phyloP scores from a whole-genome alignment of 2,113 vertebrate genomes.

The Myiopsitta monachus region DNA sequence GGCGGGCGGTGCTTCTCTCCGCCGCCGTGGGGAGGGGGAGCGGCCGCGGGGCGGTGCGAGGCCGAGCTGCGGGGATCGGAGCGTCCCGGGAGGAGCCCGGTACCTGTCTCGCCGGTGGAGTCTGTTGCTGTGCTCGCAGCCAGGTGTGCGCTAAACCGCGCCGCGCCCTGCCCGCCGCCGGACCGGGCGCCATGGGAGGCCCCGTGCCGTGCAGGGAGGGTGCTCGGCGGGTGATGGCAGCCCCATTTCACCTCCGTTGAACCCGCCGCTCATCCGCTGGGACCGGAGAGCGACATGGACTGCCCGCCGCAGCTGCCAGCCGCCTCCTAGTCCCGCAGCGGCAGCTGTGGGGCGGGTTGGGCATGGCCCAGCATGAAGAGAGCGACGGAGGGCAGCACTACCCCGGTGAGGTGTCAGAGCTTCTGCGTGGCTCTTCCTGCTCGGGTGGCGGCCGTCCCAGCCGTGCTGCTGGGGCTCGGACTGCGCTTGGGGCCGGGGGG shows the following conservation, averaged over 20 bases:
- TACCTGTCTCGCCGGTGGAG: background rate
- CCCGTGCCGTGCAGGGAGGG: background rate
- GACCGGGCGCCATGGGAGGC: background rate
- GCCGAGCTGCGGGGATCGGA: background rate
- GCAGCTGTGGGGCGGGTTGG: background rate
- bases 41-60: background rate
- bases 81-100: background rate
- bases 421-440: background rate
- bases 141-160: background rate
- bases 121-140: background rate
- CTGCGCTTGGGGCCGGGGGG: background rate
- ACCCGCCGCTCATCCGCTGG: background rate
- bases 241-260: background rate
- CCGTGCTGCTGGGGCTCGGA: background rate
- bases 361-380: conserved; percentile 51
- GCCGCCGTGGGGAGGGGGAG: background rate
- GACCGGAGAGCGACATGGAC: background rate
- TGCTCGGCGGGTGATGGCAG: background rate
- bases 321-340: conserved; percentile 6
- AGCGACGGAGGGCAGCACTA: conserved; percentile 9
- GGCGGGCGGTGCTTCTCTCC: background rate
- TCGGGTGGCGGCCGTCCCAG: background rate
- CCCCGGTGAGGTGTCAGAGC: conserved; percentile 31
- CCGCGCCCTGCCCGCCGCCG: background rate
- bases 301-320: background rate